Percentiles rank a stretch among this genome's conserved stretches.
phyloP scores from a whole-genome alignment of 2,888 invertebrate species.

The Muscina levida region DNA sequence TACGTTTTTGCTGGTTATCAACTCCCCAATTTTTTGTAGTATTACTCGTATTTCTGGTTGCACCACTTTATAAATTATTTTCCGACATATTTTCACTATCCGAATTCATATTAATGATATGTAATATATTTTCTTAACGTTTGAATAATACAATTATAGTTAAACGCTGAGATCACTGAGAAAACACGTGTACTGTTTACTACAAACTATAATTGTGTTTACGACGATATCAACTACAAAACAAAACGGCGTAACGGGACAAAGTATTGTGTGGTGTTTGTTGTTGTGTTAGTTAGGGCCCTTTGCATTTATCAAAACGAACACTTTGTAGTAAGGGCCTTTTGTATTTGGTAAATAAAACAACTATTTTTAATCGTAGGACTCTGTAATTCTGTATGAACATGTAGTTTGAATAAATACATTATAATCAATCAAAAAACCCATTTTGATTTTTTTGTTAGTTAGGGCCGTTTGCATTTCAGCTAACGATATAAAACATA shows the following conservation, averaged over 20 bases:
- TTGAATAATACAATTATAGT: background rate
- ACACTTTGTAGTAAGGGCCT: no score
- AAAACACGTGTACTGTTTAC: slow-evolving; percentile 8
- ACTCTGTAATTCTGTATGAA: no score
- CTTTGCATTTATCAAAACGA: no score
- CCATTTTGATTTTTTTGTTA: no score
- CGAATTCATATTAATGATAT: background rate
- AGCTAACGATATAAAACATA: no score
- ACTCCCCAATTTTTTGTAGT: slow-evolving; percentile 10
- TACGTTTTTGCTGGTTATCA: slow-evolving; percentile 9
- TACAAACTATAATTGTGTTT: slow-evolving; percentile 13
- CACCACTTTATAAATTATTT: slow-evolving; percentile 1
- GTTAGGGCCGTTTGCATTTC: no score
- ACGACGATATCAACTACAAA: background rate
- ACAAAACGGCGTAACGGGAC: slow-evolving; percentile 1
- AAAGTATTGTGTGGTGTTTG: no score
- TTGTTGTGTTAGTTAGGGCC: no score
- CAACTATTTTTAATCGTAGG: no score
- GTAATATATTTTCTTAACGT: slow-evolving; percentile 3
- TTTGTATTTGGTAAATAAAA: no score
- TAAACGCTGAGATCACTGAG: background rate
- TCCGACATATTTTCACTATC: background rate
- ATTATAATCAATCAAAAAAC: no score
- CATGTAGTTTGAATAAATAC: no score
- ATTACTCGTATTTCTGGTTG: slow-evolving; percentile 5